phyloP scores from a whole-genome alignment of 1,140 invertebrate genomes.

The Drosophila seguyi region DNA sequence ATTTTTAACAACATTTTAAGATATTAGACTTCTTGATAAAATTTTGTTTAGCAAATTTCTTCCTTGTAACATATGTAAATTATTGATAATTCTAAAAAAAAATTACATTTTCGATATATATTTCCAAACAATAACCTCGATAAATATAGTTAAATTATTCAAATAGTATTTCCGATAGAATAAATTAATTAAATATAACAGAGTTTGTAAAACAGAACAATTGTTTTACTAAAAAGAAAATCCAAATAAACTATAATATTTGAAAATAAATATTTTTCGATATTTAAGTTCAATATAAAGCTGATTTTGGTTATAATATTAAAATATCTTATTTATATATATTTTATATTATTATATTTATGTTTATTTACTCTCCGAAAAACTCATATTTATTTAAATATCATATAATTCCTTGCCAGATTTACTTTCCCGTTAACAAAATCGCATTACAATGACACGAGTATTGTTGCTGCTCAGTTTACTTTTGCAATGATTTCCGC shows the following conservation, averaged over 20 bases:
- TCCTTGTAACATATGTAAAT: no score
- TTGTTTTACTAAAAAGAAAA: not conserved
- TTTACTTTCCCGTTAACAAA: not conserved
- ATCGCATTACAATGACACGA: not conserved
- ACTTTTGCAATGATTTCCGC: conserved; percentile 11
- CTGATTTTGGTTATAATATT: not conserved
- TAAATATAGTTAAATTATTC: no score
- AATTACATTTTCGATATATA: no score
- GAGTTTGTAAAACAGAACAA: no score
- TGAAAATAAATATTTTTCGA: not conserved
- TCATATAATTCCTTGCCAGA: not conserved
- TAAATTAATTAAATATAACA: no score
- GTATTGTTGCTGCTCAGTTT: conserved; percentile 3
- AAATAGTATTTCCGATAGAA: no score
- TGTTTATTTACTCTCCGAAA: not conserved
- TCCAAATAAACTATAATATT: not conserved
- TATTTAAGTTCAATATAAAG: not conserved
- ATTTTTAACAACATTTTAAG: no score
- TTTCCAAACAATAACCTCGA: no score
- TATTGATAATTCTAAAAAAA: no score
- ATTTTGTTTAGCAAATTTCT: no score
- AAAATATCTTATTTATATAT: no score
- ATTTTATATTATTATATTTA: not conserved
- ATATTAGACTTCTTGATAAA: no score
- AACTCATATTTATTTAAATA: not conserved